phyloP scores from a whole-genome alignment of 1,140 invertebrate species.

The Drosophila arawakana region DNA sequence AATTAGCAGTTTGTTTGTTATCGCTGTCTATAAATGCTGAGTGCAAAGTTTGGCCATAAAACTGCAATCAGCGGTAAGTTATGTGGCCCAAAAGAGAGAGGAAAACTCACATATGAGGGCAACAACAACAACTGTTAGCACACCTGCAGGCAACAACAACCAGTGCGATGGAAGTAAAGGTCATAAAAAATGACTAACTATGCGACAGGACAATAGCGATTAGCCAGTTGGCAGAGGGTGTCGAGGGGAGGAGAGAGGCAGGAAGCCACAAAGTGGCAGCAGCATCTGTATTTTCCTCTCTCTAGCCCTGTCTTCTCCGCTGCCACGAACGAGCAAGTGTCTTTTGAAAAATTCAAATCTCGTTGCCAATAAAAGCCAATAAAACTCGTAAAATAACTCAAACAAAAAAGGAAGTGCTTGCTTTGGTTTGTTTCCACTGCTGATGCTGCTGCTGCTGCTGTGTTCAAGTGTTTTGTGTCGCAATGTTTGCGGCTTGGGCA shows the following conservation, averaged over 20 bases:
- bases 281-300: background rate
- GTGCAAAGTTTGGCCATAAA: slow-evolving; percentile 77
- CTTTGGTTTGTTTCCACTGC: slow-evolving; percentile 4
- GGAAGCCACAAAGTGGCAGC: slow-evolving; percentile 3
- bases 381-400: slow-evolving; percentile 83
- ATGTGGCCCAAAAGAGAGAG: slow-evolving; percentile 57
- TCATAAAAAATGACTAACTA: slow-evolving; percentile 74
- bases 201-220: slow-evolving; percentile 37
- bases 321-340: slow-evolving; percentile 61
- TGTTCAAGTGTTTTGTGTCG: slow-evolving; percentile 76
- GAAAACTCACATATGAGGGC: slow-evolving; percentile 45
- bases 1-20: slow-evolving; percentile 78
- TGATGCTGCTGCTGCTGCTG: slow-evolving; percentile 22
- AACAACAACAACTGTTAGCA: slow-evolving; percentile 40
- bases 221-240: slow-evolving; percentile 11
- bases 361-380: slow-evolving; percentile 84
- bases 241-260: background rate
- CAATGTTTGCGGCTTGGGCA: slow-evolving; percentile 70
- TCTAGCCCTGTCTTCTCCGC: no score
- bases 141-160: slow-evolving; percentile 42
- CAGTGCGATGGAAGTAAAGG: slow-evolving; percentile 14
- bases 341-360: slow-evolving; percentile 84
- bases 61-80: slow-evolving; percentile 81
- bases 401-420: slow-evolving; percentile 48
- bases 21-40: slow-evolving; percentile 46